Evolutionary conservation across 2,113 vertebrate genomes (phyloP).

Genomic region (Chinchilla lanigera): DNA sequence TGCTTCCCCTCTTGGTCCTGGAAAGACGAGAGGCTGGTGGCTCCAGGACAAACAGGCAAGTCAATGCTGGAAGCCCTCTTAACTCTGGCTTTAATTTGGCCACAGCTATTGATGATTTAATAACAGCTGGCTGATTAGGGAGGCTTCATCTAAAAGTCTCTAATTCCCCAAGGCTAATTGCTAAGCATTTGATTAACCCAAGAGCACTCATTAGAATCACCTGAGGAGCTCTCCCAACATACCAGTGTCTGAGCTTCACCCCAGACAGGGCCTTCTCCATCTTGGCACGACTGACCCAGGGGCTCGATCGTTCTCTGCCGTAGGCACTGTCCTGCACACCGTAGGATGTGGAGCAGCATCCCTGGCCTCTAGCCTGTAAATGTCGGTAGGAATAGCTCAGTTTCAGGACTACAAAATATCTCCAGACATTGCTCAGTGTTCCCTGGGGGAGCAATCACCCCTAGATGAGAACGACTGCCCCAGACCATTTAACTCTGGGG

Average conservation of each 20-base stretch:
- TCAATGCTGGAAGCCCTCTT: conserved; percentile 23
- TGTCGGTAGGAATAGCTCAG: too few relatives aligned
- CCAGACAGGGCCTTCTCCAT: not conserved
- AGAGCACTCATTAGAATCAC: conserved; percentile 55
- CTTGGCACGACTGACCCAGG: not conserved
- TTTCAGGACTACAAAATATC: not conserved
- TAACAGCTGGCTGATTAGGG: conserved; percentile 72
- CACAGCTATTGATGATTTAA: conserved; percentile 74
- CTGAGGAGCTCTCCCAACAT: conserved; percentile 39
- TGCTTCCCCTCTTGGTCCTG: not conserved
- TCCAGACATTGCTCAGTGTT: not conserved
- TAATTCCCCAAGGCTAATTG: conserved; percentile 70
- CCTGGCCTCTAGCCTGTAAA: not conserved
- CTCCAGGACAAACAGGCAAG: not conserved
- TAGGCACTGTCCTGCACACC: too few relatives aligned
- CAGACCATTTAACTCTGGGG: not conserved
- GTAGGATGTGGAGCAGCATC: not conserved
- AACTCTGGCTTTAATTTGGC: conserved; percentile 61
- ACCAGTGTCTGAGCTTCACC: not conserved
- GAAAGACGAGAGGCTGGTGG: not conserved
- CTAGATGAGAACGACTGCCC: not conserved
- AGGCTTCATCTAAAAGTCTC: conserved; percentile 64
- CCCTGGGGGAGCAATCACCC: not conserved
- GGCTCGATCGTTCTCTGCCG: not conserved
- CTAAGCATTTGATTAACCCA: conserved; percentile 68